These are phyloP conservation scores for Lutraria rhynchaena DNA, from an alignment of 1,140 invertebrate species.

Conservation along the genomic window DNA sequence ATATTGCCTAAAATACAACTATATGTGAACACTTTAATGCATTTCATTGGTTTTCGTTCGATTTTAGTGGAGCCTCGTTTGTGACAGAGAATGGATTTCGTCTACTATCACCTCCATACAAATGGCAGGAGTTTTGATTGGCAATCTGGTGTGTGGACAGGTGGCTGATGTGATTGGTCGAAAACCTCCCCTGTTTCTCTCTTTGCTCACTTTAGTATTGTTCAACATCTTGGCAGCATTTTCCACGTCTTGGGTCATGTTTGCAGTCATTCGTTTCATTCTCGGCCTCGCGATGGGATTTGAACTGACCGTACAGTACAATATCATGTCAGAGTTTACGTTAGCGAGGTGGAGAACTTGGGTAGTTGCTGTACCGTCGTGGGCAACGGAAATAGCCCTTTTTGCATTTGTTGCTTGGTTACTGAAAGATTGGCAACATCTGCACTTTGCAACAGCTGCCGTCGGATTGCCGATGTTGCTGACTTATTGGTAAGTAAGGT, in stretches of 20 bases:
- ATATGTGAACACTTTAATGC: too few relatives aligned
- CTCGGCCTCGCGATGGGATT: constrained; percentile 63
- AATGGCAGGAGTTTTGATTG: constrained; percentile 73
- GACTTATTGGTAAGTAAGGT: constrained; percentile 1
- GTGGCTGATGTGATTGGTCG: constrained; percentile 70
- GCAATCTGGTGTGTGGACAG: constrained; percentile 66
- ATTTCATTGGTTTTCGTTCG: too few relatives aligned
- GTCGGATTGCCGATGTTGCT: constrained; percentile 3
- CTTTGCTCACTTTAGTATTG: constrained; percentile 49
- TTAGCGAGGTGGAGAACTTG: constrained; percentile 41
- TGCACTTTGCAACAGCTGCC: constrained; percentile 51
- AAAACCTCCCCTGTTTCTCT: constrained; percentile 63
- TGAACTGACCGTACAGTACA: constrained; percentile 49
- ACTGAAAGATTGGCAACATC: constrained; percentile 56
- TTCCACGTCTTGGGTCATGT: constrained; percentile 71
- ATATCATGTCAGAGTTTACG: constrained; percentile 54
- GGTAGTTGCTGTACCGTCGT: constrained; percentile 52
- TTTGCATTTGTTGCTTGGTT: constrained; percentile 53
- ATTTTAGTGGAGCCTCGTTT: constrained; percentile 71
- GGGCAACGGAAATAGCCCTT: constrained; percentile 28
- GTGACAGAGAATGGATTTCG: constrained; percentile 64
- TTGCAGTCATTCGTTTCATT: constrained; percentile 69
- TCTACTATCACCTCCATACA: constrained; percentile 71
- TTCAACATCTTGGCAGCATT: constrained; percentile 62
- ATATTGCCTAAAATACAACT: too few relatives aligned